phyloP scores from a whole-genome alignment of 2,797 vertebrate genomes.

The Lophotriccus pileatus region DNA sequence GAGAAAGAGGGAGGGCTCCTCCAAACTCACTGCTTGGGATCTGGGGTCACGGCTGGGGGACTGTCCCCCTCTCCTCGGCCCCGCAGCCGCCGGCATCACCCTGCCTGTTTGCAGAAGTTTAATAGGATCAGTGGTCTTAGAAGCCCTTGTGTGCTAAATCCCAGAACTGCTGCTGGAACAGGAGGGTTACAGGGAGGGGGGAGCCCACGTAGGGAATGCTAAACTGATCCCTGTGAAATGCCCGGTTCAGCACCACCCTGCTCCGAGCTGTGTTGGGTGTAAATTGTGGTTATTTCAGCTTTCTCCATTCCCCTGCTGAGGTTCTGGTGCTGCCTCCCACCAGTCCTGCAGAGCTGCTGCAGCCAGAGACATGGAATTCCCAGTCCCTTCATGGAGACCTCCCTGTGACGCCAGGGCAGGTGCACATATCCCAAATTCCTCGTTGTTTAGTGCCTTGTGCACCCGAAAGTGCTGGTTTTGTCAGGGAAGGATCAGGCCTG shows the following conservation, averaged over 20 bases:
- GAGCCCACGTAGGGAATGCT: fast-evolving
- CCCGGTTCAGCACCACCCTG: not conserved
- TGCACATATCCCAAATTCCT: fast-evolving
- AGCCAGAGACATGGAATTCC: not conserved
- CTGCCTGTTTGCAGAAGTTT: not conserved
- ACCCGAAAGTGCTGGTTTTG: not conserved
- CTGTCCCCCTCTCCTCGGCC: not conserved
- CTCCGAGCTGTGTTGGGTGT: fast-evolving
- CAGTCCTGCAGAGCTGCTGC: not conserved
- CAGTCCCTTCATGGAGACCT: fast-evolving
- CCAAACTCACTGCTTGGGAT: not conserved
- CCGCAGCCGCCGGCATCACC: not conserved
- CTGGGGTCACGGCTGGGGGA: not conserved
- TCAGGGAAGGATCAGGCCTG: not conserved
- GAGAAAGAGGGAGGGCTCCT: not conserved
- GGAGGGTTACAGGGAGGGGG: fast-evolving
- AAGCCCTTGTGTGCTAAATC: constrained; percentile 24
- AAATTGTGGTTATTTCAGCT: fast-evolving
- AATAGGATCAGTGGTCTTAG: constrained; percentile 13
- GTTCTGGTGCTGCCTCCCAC: not conserved
- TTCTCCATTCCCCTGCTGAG: fast-evolving
- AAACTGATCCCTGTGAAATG: fast-evolving
- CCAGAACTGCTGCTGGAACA: not conserved
- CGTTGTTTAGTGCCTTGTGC: fast-evolving
- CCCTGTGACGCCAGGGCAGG: fast-evolving